Conservation (phyloP, 2,113 vertebrate genomes). For the Hydrochoerus hydrochaeris region DNA sequence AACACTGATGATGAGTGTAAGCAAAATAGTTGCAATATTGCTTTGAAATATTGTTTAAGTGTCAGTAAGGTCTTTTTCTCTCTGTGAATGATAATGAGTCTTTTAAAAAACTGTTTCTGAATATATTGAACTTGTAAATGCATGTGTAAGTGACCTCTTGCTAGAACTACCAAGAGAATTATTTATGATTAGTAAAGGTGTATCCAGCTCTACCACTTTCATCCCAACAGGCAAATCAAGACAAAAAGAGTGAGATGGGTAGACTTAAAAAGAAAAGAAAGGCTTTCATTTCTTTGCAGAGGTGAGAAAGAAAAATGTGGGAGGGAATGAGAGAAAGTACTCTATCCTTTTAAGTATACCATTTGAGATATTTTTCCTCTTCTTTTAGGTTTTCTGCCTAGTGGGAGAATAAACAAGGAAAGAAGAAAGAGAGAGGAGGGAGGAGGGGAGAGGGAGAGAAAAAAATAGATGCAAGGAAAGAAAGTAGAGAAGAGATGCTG, state of each 20-base stretch:
- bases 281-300: slow-evolving; percentile 3
- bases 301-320: background rate
- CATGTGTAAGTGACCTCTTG: background rate
- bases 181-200: background rate
- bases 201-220: background rate
- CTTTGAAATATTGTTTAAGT: slow-evolving; percentile 25
- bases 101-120: background rate
- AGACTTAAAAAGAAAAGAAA: slow-evolving; percentile 26
- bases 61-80: background rate
- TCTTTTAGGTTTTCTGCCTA: slow-evolving; percentile 6
- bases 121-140: background rate
- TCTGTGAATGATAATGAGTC: background rate
- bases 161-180: background rate
- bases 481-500: slow-evolving; percentile 7
- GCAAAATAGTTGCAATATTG: background rate
- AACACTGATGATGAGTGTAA: slow-evolving; percentile 8
- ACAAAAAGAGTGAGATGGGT: background rate
- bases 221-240: background rate
- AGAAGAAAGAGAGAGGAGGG: background rate
- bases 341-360: background rate
- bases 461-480: background rate
- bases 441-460: background rate
- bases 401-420: background rate
- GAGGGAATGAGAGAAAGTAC: background rate
- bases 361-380: background rate